Evolutionary conservation across 2,113 vertebrate species (phyloP).

Genomic region (Pelecanoides urinatrix): DNA sequence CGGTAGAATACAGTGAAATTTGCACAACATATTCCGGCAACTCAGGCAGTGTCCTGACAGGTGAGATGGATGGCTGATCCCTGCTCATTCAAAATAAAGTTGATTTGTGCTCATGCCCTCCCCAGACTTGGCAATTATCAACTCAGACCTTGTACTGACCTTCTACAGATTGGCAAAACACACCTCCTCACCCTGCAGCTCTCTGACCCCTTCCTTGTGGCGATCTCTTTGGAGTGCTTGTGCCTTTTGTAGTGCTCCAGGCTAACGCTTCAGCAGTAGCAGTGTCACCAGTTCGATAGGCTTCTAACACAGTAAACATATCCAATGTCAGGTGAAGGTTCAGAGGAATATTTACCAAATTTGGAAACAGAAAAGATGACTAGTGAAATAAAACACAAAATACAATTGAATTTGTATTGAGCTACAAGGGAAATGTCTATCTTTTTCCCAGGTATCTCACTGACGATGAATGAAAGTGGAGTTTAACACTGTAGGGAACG

Average conservation of each 20-base stretch:
- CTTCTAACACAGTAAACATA: background rate
- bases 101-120: background rate
- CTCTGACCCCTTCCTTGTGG: background rate
- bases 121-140: background rate
- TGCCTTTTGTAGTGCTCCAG: background rate
- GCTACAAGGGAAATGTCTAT: background rate
- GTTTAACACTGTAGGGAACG: background rate
- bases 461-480: rapidly evolving
- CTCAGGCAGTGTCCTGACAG: background rate
- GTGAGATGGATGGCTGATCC: background rate
- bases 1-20: background rate
- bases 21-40: background rate
- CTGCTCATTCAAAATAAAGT: background rate
- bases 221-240: background rate
- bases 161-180: background rate
- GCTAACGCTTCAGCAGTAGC: background rate
- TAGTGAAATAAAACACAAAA: background rate
- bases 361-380: background rate
- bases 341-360: background rate
- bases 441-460: background rate
- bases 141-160: background rate
- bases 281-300: background rate
- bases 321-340: background rate
- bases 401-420: background rate
- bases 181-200: background rate